phyloP scores from a whole-genome alignment of 2,113 vertebrate genomes.

The Brachypodius melanocephalos region DNA sequence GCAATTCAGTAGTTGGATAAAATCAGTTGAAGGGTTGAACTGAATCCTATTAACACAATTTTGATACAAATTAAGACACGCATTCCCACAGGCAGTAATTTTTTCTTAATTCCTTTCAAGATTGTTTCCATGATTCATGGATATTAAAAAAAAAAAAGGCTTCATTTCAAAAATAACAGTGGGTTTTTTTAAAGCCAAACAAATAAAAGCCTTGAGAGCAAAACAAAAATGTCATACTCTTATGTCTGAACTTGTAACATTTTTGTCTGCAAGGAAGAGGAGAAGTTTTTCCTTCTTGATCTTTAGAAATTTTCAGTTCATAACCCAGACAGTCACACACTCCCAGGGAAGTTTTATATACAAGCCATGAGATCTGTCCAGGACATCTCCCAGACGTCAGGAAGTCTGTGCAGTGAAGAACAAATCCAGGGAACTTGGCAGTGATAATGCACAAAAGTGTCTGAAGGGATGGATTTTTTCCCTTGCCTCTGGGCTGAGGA shows the following conservation, averaged over 20 bases:
- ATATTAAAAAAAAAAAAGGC: neutral
- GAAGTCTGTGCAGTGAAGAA: neutral
- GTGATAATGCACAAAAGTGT: neutral
- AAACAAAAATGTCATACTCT: neutral
- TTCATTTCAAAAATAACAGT: neutral
- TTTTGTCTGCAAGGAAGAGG: neutral
- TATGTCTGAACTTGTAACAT: neutral
- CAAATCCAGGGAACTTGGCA: fast-evolving
- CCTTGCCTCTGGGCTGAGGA: neutral
- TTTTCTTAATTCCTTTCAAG: neutral
- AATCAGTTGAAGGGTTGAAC: neutral
- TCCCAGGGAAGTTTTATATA: neutral
- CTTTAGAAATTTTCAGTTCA: neutral
- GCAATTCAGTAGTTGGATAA: neutral
- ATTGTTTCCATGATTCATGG: neutral
- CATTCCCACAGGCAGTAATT: neutral
- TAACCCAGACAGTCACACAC: neutral
- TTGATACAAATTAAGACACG: neutral
- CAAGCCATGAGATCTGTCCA: neutral
- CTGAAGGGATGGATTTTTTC: neutral
- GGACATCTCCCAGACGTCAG: neutral
- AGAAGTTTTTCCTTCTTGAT: neutral
- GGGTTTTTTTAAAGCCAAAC: neutral
- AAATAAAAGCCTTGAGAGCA: neutral
- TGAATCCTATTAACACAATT: neutral